Conservation (phyloP, 2,113 vertebrate genomes). For the Pangasianodon hypophthalmus region DNA sequence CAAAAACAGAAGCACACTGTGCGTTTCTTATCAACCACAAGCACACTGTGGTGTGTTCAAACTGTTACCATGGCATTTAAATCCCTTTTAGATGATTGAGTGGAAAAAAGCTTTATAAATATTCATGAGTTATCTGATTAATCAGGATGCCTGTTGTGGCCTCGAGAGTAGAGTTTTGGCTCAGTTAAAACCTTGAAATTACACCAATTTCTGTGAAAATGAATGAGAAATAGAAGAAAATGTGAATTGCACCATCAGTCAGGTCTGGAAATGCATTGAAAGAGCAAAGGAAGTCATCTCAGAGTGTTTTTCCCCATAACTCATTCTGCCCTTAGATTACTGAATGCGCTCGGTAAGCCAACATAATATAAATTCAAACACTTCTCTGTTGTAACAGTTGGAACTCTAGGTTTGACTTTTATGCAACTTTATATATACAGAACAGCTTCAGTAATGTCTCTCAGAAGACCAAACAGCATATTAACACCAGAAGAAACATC, state of each 20-base stretch:
- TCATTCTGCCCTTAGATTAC: slow-evolving; percentile 7
- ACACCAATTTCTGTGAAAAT: slow-evolving; percentile 17
- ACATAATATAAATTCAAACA: slow-evolving; percentile 12
- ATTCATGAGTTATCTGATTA: slow-evolving; percentile 51
- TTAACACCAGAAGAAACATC: not conserved
- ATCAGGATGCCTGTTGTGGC: slow-evolving; percentile 22
- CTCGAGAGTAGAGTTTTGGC: slow-evolving; percentile 13
- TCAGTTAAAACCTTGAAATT: slow-evolving; percentile 18
- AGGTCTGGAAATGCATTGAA: slow-evolving; percentile 7
- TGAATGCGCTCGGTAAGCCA: not conserved
- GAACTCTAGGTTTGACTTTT: not conserved
- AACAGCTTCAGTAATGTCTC: not conserved
- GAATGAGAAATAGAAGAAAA: not conserved
- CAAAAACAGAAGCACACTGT: slow-evolving; percentile 17
- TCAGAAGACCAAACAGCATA: not conserved
- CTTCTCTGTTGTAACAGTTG: not conserved
- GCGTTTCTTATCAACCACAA: slow-evolving; percentile 40
- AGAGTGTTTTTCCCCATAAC: not conserved
- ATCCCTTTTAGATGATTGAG: slow-evolving; percentile 40
- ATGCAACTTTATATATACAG: not conserved
- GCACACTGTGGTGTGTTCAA: slow-evolving; percentile 34
- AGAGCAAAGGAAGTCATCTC: slow-evolving; percentile 28
- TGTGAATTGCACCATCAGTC: not conserved
- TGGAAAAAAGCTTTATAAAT: slow-evolving; percentile 37
- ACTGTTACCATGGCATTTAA: slow-evolving; percentile 50